Percentiles rank a stretch among this genome's conserved stretches.
phyloP scores from a whole-genome alignment of 2,797 vertebrate genomes.

The Diglossa cyanea region DNA sequence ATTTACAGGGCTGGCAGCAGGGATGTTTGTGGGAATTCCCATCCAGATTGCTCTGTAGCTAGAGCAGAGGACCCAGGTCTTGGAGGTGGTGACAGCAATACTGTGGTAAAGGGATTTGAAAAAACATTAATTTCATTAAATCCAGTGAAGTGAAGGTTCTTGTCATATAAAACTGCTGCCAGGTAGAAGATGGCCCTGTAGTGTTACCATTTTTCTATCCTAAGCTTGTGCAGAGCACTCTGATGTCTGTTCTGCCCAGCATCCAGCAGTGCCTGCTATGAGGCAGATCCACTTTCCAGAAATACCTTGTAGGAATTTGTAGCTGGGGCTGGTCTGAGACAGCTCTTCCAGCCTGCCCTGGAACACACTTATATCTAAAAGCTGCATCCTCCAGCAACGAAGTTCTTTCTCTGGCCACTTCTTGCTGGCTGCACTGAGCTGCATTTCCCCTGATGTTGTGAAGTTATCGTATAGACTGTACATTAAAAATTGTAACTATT shows the following conservation, averaged over 20 bases:
- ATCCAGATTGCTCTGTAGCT: neutral
- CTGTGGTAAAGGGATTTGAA: neutral
- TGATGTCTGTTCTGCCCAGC: neutral
- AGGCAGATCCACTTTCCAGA: neutral
- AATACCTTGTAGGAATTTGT: neutral
- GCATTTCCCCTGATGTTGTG: conserved; percentile 17
- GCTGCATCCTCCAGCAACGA: neutral
- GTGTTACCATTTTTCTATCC: neutral
- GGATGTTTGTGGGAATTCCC: neutral
- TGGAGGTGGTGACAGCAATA: neutral
- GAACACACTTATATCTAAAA: neutral
- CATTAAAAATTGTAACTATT: conserved; percentile 45
- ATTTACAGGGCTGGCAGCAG: neutral
- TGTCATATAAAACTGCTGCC: neutral
- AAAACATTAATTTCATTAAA: neutral
- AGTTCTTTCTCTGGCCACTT: neutral
- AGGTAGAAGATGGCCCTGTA: neutral
- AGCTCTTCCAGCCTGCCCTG: neutral
- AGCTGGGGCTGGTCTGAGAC: neutral
- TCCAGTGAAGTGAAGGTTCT: neutral
- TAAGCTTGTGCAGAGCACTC: neutral
- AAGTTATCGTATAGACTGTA: neutral
- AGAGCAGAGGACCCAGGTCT: neutral
- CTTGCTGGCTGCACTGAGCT: neutral
- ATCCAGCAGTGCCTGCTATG: neutral